Base-by-base conservation (phyloP, 30 jellyfish, hydroid and myxozoan species). In the Pelagia noctiluca region DNA sequence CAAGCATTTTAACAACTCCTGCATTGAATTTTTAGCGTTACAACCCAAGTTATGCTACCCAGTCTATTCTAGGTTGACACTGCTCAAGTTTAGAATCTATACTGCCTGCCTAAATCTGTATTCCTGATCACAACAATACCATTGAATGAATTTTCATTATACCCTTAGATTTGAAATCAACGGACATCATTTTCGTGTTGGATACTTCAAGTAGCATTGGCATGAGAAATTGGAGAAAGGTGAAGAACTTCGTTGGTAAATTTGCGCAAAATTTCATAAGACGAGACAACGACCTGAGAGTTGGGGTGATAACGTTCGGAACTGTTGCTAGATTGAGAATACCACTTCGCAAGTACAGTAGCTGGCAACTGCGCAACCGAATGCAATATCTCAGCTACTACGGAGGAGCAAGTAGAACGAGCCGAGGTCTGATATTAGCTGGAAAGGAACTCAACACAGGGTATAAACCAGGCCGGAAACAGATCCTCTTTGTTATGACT, bases 121-220 rank as follows among this genome's bases (percentile, higher is more conserved):
- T n/a, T n/a, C n/a, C n/a, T n/a, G n/a, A n/a, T n/a, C n/a, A n/a
- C n/a, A n/a, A n/a, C n/a, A n/a, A n/a, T n/a, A n/a, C n/a, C 23
- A 18, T 31, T 1, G 0, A 54, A 2, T 18, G 8, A 13, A 11
- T 35, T 79, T 4, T 38, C 1, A 18, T 79, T 63, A 19, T 31
- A 3, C 5, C 30, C 12, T 0, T 68, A 84, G 94, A 63, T 47
- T 66, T 85, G 12, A n/a, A 49, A 7, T 32, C 19, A 7, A 33
- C 84, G 3, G 95, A 85, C 33, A 61, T 85, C 26, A 37, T 85
- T 0, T 74, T 85, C 75, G 72, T 50, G 3, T 36, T 85, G 85
- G 95, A 85, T 76, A 33, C 95, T 28, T 85, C 95, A 25, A 38
- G 89, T 33, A 85, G 95, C 89, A 76, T 85, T 33, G 85, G 95